Evolutionary conservation across 2,113 vertebrate species (phyloP).

Genomic region (Dipodomys stephensi): DNA sequence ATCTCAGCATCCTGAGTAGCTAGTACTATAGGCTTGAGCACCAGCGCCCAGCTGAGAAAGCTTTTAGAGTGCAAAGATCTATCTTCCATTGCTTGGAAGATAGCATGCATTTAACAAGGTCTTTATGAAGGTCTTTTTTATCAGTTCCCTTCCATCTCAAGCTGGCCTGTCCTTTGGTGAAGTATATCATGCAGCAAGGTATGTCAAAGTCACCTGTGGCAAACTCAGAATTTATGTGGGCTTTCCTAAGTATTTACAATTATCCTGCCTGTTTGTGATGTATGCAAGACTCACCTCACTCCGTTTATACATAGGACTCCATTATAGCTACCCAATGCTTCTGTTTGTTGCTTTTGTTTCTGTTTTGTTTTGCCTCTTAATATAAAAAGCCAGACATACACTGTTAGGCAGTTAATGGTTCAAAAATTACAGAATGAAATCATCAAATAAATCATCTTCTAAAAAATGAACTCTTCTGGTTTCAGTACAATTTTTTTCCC

Average conservation of each 20-base stretch:
- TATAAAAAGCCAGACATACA: constrained; percentile 5
- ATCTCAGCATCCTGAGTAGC: too few species aligned
- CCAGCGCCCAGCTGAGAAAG: too few species aligned
- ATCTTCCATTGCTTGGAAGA: background rate
- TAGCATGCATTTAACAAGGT: background rate
- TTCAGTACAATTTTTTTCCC: constrained; percentile 54
- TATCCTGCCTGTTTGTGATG: background rate
- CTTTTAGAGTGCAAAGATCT: background rate
- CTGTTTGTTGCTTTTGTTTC: background rate
- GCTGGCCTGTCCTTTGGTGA: background rate
- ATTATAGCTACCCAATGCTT: background rate
- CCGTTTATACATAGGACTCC: background rate
- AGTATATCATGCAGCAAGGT: background rate
- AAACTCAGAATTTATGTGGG: background rate
- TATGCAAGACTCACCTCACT: background rate
- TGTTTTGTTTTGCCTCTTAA: background rate
- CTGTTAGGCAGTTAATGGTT: constrained; percentile 41
- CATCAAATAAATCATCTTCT: constrained; percentile 55
- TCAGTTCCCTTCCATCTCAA: background rate
- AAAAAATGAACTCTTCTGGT: constrained; percentile 53
- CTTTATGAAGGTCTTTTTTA: background rate
- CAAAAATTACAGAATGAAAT: constrained; percentile 58
- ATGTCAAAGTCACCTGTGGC: background rate
- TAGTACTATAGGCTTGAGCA: too few species aligned
- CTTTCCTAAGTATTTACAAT: background rate